Base-by-base conservation (phyloP, 2,113 vertebrate species). In the Okapia johnstoni region DNA sequence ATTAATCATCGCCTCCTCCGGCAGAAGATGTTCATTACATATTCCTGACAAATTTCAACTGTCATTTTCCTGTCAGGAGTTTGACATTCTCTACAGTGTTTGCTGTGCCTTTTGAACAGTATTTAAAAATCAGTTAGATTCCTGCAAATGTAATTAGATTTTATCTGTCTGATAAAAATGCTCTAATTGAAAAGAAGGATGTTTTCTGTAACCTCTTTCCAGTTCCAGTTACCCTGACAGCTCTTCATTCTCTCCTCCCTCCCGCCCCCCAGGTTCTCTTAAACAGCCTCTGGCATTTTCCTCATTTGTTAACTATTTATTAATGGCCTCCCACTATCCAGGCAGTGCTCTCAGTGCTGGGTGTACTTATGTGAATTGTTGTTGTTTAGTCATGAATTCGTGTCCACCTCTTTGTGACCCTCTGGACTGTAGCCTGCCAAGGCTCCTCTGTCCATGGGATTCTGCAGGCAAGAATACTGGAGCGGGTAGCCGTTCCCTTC, bases 61-160 rank as follows among this genome's bases (percentile, higher is more conserved):
- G 94, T 95, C 94, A 94, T 94, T 94, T 97, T 76, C 90, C 84
- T 98, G 96, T 97, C 97, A 97, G 58, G 85, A 96, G 70, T 83
- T 58, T 97, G 97, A 97, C 93, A 96, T 81, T 54, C 85, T 88
- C 87, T 84, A 21, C 73, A 66, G n/a, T 97, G 97, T 96, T 97
- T 96, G 63, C 94, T 88, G 63, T 97, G 26, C 13, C 30, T 95
- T 96, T 93, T 90, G 48, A 97, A 93, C 7, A 80, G 90, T 92
- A 97, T 88, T 97, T 96, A 87, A 97, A 94, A 98, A 94, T 96
- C 88, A 91, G 89, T 83, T 95, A 87, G 80, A 95, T 95, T 90
- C 54, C 76, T 90, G 93, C n/a, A 50, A 97, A 97, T 28, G 25
- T 95, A 95, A 97, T 97, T 97, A 96, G 94, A 85, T 94, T 97